Conservation (phyloP, 1,140 invertebrate genomes). For the Macrobrachium rosenbergii region DNA sequence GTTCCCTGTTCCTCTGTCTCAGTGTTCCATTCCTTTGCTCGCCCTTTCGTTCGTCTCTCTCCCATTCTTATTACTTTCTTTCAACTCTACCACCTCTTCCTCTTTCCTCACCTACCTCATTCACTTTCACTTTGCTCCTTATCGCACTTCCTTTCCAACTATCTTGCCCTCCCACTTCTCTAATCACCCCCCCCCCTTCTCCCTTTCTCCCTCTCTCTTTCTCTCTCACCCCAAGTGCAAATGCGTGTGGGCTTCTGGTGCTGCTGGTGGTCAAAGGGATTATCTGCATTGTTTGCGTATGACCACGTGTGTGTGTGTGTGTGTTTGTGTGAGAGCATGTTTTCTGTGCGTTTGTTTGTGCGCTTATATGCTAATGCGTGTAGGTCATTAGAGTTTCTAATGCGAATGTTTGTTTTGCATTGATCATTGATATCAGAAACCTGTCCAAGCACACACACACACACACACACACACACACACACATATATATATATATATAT, state of each 20-base stretch:
- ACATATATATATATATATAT: not conserved
- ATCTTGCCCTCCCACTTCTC: not conserved
- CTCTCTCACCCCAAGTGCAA: not conserved
- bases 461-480: no score
- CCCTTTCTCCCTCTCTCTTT: not conserved
- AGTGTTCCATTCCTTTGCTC: not conserved
- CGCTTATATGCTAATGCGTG: not conserved
- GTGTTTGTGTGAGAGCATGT: constrained; percentile 5
- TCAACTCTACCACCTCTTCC: not conserved
- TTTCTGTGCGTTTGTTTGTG: not conserved
- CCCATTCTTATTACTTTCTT: not conserved
- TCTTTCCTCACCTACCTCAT: not conserved
- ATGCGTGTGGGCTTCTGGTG: not conserved
- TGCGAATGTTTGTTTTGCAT: not conserved
- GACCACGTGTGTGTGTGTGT: constrained; percentile 1
- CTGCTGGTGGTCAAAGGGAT: not conserved
- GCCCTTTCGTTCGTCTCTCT: not conserved
- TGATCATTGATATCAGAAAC: not conserved
- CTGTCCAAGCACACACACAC: no score
- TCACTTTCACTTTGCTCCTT: not conserved
- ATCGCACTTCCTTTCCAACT: not conserved
- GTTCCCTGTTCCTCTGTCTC: not conserved
- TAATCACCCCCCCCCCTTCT: not conserved
- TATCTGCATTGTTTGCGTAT: not conserved
- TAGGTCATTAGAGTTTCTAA: not conserved